These are phyloP conservation scores for Leuciscus idus DNA, from an alignment of 2,113 vertebrate genomes.

Conservation along the genomic window DNA sequence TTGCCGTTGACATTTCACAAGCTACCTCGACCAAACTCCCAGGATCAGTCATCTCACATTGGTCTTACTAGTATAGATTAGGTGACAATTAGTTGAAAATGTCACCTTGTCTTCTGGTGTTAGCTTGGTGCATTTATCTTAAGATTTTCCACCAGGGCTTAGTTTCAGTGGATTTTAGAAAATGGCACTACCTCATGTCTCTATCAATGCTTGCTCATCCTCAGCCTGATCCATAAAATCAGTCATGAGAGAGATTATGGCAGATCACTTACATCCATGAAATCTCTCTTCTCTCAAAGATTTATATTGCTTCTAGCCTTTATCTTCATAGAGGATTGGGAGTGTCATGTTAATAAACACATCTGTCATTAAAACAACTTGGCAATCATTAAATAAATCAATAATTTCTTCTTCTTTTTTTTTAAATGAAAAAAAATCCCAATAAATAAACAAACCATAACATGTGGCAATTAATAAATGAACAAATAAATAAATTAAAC, in stretches of 20 bases:
- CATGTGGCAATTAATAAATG: too few species aligned
- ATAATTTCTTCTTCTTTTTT: too few species aligned
- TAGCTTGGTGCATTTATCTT: slow-evolving; percentile 60
- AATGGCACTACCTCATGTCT: slow-evolving; percentile 33
- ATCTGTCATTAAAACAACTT: background rate
- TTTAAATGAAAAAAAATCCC: too few species aligned
- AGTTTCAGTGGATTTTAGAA: slow-evolving; percentile 40
- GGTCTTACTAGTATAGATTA: slow-evolving; percentile 66
- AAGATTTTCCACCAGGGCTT: slow-evolving; percentile 54
- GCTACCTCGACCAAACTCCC: slow-evolving; percentile 69
- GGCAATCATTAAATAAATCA: background rate
- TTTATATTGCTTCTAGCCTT: background rate
- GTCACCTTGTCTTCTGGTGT: slow-evolving; percentile 65
- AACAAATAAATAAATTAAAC: background rate
- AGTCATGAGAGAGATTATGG: background rate
- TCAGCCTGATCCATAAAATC: slow-evolving; percentile 6
- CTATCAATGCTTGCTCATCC: background rate
- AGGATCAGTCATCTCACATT: slow-evolving; percentile 69
- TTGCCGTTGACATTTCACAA: slow-evolving; percentile 75
- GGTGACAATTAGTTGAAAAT: slow-evolving; percentile 74
- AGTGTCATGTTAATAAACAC: background rate
- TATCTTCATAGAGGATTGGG: background rate
- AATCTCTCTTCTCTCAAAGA: background rate
- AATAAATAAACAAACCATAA: too few species aligned
- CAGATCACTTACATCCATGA: background rate